phyloP scores from a whole-genome alignment of 2,888 invertebrate species.

The Diarsia rubi region DNA sequence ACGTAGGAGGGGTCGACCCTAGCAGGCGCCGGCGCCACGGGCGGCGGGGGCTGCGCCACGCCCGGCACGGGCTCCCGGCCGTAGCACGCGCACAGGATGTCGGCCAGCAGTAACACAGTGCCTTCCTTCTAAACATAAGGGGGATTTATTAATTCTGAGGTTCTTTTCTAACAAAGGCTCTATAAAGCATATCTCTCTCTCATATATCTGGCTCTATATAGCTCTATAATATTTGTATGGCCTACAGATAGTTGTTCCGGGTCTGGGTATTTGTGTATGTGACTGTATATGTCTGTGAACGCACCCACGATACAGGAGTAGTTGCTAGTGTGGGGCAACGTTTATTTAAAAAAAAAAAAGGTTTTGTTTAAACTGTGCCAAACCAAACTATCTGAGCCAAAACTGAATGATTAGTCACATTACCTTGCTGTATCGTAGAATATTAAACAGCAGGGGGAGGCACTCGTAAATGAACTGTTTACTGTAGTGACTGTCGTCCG shows the following conservation, averaged over 20 bases:
- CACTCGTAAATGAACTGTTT: constrained; percentile 97
- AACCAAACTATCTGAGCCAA: not conserved
- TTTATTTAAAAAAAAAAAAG: too few species aligned
- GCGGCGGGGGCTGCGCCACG: constrained; percentile 88
- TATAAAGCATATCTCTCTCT: too few species aligned
- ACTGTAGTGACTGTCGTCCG: constrained; percentile 94
- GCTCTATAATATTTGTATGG: too few species aligned
- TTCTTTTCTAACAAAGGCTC: not conserved
- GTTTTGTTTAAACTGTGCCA: not conserved
- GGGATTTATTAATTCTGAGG: constrained; percentile 61
- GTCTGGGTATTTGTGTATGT: too few species aligned
- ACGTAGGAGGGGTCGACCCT: constrained; percentile 98
- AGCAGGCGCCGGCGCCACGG: constrained; percentile 92
- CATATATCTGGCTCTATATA: too few species aligned
- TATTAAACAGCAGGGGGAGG: constrained; percentile 96
- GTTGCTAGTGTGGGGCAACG: too few species aligned
- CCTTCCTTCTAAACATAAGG: constrained; percentile 93
- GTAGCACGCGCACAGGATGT: constrained; percentile 97
- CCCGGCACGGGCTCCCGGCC: constrained; percentile 96
- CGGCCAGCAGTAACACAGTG: constrained; percentile 96
- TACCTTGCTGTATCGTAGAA: constrained; percentile 97
- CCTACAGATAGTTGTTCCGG: too few species aligned
- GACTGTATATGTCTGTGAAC: too few species aligned
- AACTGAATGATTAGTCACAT: constrained; percentile 28
- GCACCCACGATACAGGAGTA: too few species aligned